Percentiles rank a stretch among this genome's conserved stretches.
These are phyloP conservation scores for Fistularia commersonii DNA, from an alignment of 2,797 vertebrate genomes.

Conservation along the genomic window DNA sequence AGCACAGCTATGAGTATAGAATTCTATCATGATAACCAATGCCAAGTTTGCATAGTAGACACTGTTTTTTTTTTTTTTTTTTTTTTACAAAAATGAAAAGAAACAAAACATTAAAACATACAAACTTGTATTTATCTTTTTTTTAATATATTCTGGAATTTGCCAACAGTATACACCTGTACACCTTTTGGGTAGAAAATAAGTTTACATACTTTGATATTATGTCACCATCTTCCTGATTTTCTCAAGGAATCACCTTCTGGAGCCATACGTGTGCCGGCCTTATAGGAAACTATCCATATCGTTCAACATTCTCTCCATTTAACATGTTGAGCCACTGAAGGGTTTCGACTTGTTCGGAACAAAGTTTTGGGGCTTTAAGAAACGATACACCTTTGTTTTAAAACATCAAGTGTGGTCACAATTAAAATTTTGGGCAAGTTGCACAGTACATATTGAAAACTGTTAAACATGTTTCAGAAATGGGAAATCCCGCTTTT, in stretches of 20 bases:
- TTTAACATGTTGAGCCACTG: no score
- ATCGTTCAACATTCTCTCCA: no score
- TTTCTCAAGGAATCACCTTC: constrained; percentile 33
- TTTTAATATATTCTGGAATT: constrained; percentile 57
- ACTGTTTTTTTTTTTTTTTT: constrained; percentile 62
- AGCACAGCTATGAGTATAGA: constrained; percentile 76
- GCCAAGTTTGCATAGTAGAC: constrained; percentile 89
- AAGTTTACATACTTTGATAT: constrained; percentile 64
- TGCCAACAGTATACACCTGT: constrained; percentile 71
- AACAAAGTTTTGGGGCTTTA: no score
- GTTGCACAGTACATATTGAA: no score
- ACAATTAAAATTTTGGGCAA: no score
- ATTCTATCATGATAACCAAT: constrained; percentile 81
- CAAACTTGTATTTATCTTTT: constrained; percentile 70
- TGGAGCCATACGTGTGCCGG: constrained; percentile 22
- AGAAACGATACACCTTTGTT: no score
- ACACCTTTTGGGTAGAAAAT: constrained; percentile 68
- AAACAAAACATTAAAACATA: constrained; percentile 56
- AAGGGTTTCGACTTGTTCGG: no score
- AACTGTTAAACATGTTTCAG: not conserved
- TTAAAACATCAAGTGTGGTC: no score
- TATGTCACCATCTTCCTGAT: constrained; percentile 46
- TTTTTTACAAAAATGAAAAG: constrained; percentile 53
- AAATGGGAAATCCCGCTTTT: constrained; percentile 16
- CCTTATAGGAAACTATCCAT: constrained; percentile 6